These are phyloP conservation scores for Eulemur coronatus DNA, from an alignment of 2,797 vertebrate genomes.

Conservation along the genomic window DNA sequence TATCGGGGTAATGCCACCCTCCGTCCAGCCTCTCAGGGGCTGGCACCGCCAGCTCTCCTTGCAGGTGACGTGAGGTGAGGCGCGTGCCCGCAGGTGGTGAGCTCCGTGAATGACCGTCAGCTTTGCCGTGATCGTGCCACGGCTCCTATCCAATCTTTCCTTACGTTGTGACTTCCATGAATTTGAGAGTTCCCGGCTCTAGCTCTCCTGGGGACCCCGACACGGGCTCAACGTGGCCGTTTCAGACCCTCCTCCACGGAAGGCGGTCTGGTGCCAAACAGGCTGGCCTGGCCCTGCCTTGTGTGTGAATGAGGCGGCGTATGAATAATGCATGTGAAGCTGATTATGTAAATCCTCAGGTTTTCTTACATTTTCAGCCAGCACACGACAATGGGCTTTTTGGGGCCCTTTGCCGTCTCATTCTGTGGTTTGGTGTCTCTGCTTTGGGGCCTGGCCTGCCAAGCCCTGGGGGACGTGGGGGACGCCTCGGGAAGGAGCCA, in stretches of 20 bases:
- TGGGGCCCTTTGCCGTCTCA: not conserved
- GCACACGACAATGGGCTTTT: conserved; percentile 50
- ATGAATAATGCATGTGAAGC: conserved; percentile 70
- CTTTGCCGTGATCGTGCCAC: fast-evolving
- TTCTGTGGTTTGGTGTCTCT: conserved; percentile 30
- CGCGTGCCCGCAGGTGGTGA: fast-evolving
- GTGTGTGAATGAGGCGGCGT: not conserved
- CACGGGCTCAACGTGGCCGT: not conserved
- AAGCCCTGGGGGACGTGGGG: not conserved
- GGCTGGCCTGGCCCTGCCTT: not conserved
- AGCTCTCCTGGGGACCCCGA: not conserved
- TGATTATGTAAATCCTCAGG: conserved; percentile 75
- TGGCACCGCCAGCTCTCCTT: not conserved
- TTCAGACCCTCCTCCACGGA: not conserved
- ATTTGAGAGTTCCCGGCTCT: not conserved
- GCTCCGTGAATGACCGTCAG: fast-evolving
- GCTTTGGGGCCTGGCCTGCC: not conserved
- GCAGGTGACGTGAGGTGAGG: not conserved
- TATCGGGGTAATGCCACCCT: not conserved
- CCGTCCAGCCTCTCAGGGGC: not conserved
- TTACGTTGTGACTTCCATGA: fast-evolving
- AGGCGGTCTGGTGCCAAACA: not conserved
- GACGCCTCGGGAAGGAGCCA: not conserved
- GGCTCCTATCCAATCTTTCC: not conserved
- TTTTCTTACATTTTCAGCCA: conserved; percentile 54